These are phyloP conservation scores for Spodoptera litura DNA, from an alignment of 1,140 invertebrate genomes.

Conservation along the genomic window DNA sequence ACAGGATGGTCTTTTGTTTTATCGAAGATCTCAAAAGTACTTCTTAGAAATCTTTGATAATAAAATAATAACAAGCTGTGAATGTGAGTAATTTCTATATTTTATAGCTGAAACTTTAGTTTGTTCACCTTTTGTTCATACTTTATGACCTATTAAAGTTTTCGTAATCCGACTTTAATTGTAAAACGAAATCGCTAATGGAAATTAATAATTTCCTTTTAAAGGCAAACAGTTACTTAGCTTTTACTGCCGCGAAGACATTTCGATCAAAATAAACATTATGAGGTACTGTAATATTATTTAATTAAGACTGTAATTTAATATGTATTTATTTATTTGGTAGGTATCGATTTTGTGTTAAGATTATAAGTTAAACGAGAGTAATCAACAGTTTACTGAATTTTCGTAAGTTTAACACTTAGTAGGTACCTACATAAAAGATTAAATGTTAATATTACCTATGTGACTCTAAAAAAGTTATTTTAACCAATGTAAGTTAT, in stretches of 20 bases:
- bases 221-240: constrained; percentile 28
- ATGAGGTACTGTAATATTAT: no score
- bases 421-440: no score
- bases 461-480: no score
- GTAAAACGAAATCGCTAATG: constrained; percentile 20
- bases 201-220: constrained; percentile 29
- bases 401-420: no score
- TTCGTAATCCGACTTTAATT: constrained; percentile 22
- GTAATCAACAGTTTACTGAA: no score
- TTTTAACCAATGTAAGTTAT: no score
- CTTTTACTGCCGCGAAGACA: constrained; percentile 9
- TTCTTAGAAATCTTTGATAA: constrained; percentile 29
- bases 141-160: constrained; percentile 39
- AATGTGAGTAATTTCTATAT: constrained; percentile 39
- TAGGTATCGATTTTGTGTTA: no score
- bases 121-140: constrained; percentile 25
- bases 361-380: no score
- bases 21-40: constrained; percentile 19
- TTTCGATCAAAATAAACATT: constrained; percentile 13
- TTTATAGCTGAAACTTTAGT: constrained; percentile 35
- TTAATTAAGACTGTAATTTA: not conserved
- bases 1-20: constrained; percentile 24
- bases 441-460: no score
- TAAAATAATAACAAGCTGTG: constrained; percentile 27
- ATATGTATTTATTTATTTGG: not conserved